Base-by-base conservation (phyloP, 2,888 invertebrate genomes). In the Carabus problematicus region DNA sequence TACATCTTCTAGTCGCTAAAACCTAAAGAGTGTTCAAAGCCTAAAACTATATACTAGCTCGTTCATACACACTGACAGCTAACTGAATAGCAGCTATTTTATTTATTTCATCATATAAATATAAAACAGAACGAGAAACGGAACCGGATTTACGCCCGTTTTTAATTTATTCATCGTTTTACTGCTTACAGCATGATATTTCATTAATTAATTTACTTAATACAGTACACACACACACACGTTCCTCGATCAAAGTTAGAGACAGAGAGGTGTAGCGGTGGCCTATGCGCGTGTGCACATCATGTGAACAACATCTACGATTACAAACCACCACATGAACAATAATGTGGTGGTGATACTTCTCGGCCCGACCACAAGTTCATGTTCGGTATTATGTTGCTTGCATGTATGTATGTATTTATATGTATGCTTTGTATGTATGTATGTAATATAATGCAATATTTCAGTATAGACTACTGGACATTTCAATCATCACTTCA, bases 1-100 rank as follows among this genome's bases (percentile, higher is more conserved):
- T 82, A 82, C 81, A 79, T 80, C 75, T n/a, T 80, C 81, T 82
- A 82, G 56, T 41, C 19, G 79, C 81, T 82, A 82, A 80, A 81
- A 81, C 81, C 81, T 81, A 61, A n/a, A 69, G 59, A 62, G 79
- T 81, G 79, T 82, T 81, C 77, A 81, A 81, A 81, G 81, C 82
- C 80, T 81, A 72, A 60, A 81, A 79, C 49, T 16, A 16, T 18
- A 52, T 80, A 79, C 78, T 81, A 81, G 77, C 76, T 77, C 77
- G 76, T 78, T 77, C 79, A 80, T 78, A 77, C 64, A 72, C 71
- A 73, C 72, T 69, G 69, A 62, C 69, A 62, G 45, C 62, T 61
- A 69, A 69, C 62, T 61, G 61, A 56, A 40, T 62, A 62, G 62
- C 62, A 69, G 60, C 69, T 69, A 61, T 69, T 52, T 69, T 18